Evolutionary conservation across 2,113 vertebrate species (phyloP).

Genomic region (Tyrannus savana): DNA sequence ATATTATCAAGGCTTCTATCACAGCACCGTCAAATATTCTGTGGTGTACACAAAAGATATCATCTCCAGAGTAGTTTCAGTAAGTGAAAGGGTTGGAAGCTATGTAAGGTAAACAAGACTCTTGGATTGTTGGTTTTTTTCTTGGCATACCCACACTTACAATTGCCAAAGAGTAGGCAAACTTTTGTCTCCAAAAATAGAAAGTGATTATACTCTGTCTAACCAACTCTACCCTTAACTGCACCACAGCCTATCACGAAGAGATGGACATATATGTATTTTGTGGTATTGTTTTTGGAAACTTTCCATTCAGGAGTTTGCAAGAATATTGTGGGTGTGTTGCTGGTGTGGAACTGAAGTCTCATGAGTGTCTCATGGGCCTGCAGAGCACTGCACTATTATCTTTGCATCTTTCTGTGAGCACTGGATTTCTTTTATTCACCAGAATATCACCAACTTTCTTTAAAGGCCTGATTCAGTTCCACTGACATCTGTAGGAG

Average conservation of each 20-base stretch:
- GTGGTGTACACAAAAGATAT: not conserved
- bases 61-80: constrained; percentile 25
- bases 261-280: constrained; percentile 36
- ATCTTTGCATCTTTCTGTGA: not conserved
- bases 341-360: not conserved
- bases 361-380: not conserved
- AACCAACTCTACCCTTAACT: constrained; percentile 62
- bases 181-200: constrained; percentile 74
- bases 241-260: constrained; percentile 53
- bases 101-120: constrained; percentile 41
- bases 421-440: not conserved
- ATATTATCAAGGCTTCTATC: constrained; percentile 50
- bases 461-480: not conserved
- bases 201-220: constrained; percentile 76
- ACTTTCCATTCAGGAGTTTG: constrained; percentile 45
- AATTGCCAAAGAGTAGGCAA: constrained; percentile 64
- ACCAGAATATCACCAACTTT: not conserved
- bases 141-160: constrained; percentile 26
- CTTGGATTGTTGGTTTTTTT: not conserved
- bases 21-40: not conserved
- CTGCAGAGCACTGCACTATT: not conserved
- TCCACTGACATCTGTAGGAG: not conserved
- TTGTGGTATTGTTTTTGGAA: constrained; percentile 73
- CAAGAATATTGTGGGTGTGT: constrained; percentile 39
- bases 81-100: constrained; percentile 52